These are phyloP conservation scores for Antigone vipio DNA, from an alignment of 2,113 vertebrate species.

Conservation along the genomic window DNA sequence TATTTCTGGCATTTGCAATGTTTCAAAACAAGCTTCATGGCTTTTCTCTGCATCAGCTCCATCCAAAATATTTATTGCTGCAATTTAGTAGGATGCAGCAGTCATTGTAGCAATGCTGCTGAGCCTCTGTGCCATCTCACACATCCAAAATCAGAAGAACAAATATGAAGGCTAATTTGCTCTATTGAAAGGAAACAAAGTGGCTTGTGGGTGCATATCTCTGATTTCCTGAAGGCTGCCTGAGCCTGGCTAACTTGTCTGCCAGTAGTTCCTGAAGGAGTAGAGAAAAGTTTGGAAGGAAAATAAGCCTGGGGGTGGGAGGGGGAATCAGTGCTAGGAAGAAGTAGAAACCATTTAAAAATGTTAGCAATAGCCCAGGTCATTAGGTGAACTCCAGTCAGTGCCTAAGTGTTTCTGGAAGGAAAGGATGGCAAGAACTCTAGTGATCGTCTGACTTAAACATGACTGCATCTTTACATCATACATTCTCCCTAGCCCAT, in stretches of 20 bases:
- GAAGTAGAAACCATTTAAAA: neutral
- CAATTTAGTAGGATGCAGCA: slow-evolving; percentile 25
- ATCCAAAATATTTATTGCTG: slow-evolving; percentile 49
- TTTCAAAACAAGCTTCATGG: slow-evolving; percentile 41
- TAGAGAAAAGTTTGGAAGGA: neutral
- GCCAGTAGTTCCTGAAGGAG: neutral
- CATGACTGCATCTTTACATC: neutral
- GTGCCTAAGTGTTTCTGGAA: neutral
- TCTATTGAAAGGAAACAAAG: neutral
- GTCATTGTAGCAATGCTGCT: neutral
- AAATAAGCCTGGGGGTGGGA: neutral
- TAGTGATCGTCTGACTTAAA: neutral
- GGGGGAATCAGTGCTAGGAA: neutral
- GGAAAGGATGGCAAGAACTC: neutral
- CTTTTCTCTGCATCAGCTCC: slow-evolving; percentile 3
- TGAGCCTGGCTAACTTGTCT: neutral
- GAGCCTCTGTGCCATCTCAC: neutral
- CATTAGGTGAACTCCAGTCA: neutral
- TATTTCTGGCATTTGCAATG: slow-evolving; percentile 18
- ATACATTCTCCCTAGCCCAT: neutral
- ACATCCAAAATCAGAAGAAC: slow-evolving; percentile 4
- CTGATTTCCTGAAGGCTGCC: neutral
- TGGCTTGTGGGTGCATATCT: neutral
- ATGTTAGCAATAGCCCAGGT: neutral
- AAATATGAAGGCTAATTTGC: neutral